A percentile compares a stretch with the other conserved stretches of the same genome.
Evolutionary conservation across 2,113 vertebrate species (phyloP).

Genomic region (Chascanopsetta lugubris): DNA sequence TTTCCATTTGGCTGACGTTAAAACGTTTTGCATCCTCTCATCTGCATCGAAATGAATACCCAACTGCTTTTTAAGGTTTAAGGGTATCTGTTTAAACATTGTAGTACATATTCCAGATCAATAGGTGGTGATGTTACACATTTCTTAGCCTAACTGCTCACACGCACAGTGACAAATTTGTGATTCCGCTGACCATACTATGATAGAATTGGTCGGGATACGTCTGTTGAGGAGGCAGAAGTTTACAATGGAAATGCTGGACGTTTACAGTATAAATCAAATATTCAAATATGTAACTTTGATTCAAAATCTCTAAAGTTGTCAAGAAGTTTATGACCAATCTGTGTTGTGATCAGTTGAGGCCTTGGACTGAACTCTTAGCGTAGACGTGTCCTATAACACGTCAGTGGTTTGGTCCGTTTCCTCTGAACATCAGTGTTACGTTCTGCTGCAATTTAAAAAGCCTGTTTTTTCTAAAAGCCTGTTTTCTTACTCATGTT

Average conservation of each 20-base stretch:
- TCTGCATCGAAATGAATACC: no score
- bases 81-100: no score
- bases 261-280: not conserved
- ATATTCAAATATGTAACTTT: not conserved
- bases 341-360: not conserved
- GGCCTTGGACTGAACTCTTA: not conserved
- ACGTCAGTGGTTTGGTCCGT: not conserved
- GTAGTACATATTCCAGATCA: no score
- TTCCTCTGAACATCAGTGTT: conserved; percentile 1
- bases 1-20: no score
- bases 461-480: conserved; percentile 3
- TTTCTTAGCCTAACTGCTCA: no score
- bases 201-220: no score
- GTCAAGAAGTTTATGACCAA: conserved; percentile 22
- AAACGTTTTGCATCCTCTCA: no score
- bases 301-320: not conserved
- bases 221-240: not conserved
- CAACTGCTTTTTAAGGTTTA: no score
- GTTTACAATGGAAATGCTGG: not conserved
- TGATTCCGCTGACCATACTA: no score
- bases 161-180: no score
- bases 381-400: not conserved
- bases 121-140: no score
- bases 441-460: not conserved
- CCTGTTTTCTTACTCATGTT: conserved; percentile 43